phyloP scores from a whole-genome alignment of 1,140 invertebrate genomes.

The Trachymyrmex septentrionalis region DNA sequence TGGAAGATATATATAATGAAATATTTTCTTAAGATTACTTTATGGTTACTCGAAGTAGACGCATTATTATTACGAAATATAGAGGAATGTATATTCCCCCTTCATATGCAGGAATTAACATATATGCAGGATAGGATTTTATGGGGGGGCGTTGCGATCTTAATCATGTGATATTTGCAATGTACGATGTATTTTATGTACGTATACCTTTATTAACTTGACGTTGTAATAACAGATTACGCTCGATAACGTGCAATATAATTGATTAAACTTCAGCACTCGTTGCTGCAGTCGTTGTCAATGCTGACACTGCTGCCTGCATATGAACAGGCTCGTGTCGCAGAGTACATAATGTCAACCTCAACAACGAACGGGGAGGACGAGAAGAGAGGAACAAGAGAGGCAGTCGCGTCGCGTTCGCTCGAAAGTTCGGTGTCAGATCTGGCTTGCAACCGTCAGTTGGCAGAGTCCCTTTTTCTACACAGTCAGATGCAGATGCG shows the following conservation, averaged over 20 bases:
- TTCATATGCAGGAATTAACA: no score
- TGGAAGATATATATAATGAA: conserved; percentile 9
- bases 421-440: conserved; percentile 28
- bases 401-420: conserved; percentile 28
- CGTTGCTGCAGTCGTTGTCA: conserved; percentile 71
- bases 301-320: conserved; percentile 78
- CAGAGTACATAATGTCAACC: conserved; percentile 73
- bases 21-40: background rate
- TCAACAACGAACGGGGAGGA: conserved; percentile 67
- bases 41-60: background rate
- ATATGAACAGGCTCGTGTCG: conserved; percentile 78
- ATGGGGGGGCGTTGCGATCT: background rate
- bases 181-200: background rate
- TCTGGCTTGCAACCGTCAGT: conserved; percentile 54
- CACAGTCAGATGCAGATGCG: conserved; percentile 80
- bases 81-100: background rate
- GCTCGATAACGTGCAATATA: conserved; percentile 40
- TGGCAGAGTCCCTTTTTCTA: conserved; percentile 66
- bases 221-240: background rate
- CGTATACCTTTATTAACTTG: background rate
- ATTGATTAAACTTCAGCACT: conserved; percentile 41
- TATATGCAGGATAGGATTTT: background rate
- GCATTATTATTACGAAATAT: background rate
- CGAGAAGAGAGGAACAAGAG: conserved; percentile 33
- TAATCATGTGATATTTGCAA: background rate